Evolutionary conservation across 2,888 invertebrate genomes (phyloP).

Genomic region (Charanyca ferruginea): DNA sequence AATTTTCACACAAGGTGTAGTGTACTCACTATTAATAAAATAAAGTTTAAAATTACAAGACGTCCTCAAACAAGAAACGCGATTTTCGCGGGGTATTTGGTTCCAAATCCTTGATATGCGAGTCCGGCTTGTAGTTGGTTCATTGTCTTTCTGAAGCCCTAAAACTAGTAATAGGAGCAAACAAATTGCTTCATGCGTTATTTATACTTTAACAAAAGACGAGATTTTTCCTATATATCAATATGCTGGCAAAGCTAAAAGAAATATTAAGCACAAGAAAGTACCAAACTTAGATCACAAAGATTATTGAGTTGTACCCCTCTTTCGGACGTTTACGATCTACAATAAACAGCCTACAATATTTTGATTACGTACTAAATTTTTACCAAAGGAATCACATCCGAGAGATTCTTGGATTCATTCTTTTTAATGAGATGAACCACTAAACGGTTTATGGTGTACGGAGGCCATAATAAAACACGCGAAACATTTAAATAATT

Average conservation of each 20-base stretch:
- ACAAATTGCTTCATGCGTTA: too few relatives aligned
- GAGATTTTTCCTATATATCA: too few relatives aligned
- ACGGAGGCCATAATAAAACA: conserved; percentile 63
- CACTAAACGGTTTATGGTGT: conserved; percentile 63
- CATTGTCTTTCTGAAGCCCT: too few relatives aligned
- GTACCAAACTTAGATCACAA: conserved; percentile 31
- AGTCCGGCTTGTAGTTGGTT: too few relatives aligned
- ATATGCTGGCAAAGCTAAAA: neutral
- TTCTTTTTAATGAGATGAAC: conserved; percentile 61
- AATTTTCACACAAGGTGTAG: too few relatives aligned
- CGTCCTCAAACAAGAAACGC: too few relatives aligned
- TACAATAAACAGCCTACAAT: conserved; percentile 46
- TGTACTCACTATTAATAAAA: too few relatives aligned
- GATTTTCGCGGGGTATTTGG: too few relatives aligned
- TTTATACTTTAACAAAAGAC: too few relatives aligned
- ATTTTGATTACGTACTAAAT: conserved; percentile 54
- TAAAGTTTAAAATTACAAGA: too few relatives aligned
- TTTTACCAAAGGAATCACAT: conserved; percentile 45
- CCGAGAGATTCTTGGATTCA: conserved; percentile 18
- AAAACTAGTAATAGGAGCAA: too few relatives aligned
- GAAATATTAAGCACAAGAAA: conserved; percentile 21
- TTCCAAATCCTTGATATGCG: too few relatives aligned
- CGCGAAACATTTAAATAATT: conserved; percentile 69
- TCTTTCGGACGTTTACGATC: conserved; percentile 39
- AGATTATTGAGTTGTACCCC: conserved; percentile 39